These are phyloP conservation scores for Neopipo cinnamomea DNA, from an alignment of 2,113 vertebrate genomes.

Conservation along the genomic window DNA sequence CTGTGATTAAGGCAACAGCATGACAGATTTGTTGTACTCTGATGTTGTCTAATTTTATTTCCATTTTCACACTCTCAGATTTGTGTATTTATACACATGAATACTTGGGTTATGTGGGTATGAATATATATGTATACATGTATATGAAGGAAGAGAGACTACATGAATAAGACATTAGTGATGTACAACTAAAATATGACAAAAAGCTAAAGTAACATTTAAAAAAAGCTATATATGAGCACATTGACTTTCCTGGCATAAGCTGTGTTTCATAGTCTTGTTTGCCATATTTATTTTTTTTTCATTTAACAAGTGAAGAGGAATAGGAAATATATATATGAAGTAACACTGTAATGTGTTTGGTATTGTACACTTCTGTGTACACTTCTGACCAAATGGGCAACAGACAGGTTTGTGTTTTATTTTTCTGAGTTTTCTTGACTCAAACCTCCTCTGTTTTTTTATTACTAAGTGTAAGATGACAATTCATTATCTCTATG, in stretches of 20 bases:
- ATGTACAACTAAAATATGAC: background rate
- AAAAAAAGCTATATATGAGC: background rate
- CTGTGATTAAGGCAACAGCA: conserved; percentile 12
- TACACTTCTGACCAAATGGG: background rate
- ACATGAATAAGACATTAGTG: background rate
- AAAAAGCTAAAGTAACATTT: background rate
- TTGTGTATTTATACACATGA: background rate
- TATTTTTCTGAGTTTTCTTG: background rate
- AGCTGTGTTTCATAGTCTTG: background rate
- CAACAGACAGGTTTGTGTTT: background rate
- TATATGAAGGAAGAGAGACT: background rate
- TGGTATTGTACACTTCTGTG: background rate
- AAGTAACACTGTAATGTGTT: accelerated
- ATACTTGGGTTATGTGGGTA: background rate
- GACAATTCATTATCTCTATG: background rate
- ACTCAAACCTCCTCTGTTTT: background rate
- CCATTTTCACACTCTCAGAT: background rate
- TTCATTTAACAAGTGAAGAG: background rate
- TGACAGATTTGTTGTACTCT: conserved; percentile 28
- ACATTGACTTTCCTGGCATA: background rate
- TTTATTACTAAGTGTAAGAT: background rate
- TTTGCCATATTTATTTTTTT: background rate
- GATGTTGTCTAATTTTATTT: conserved; percentile 29
- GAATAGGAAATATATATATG: background rate
- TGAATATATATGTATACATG: background rate